Evolutionary conservation across 1,140 invertebrate genomes (phyloP).

Genomic region (Carcinoscorpius rotundicauda): DNA sequence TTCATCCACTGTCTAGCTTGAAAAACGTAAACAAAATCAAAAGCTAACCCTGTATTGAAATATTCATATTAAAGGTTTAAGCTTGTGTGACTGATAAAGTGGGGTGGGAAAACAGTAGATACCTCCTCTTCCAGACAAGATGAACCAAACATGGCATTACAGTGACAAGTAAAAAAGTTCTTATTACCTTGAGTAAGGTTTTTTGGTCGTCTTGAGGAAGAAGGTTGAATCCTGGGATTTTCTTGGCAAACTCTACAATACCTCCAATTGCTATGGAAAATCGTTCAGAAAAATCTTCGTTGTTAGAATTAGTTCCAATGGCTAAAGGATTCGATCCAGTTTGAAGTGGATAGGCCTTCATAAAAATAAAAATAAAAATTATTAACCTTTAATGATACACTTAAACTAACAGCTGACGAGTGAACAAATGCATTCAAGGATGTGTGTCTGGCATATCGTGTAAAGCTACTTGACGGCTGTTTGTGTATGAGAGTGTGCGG

Average conservation of each 20-base stretch:
- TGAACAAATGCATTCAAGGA: too few species aligned
- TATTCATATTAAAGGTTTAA: too few species aligned
- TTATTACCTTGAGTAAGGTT: constrained; percentile 65
- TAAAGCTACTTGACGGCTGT: too few species aligned
- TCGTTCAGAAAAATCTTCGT: constrained; percentile 74
- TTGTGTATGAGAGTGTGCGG: constrained; percentile 29
- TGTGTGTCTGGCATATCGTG: too few species aligned
- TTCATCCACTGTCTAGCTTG: too few species aligned
- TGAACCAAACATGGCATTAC: too few species aligned
- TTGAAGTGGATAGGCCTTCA: constrained; percentile 84
- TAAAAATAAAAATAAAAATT: constrained; percentile 33
- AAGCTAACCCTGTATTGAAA: neutral
- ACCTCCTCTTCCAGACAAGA: neutral
- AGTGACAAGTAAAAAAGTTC: too few species aligned
- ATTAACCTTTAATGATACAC: too few species aligned
- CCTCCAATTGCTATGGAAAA: constrained; percentile 90
- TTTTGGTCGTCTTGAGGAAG: constrained; percentile 92
- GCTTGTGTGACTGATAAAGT: too few species aligned
- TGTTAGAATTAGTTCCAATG: constrained; percentile 44
- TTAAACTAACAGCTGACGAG: too few species aligned
- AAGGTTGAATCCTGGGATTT: constrained; percentile 85
- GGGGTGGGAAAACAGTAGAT: too few species aligned
- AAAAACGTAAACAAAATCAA: too few species aligned
- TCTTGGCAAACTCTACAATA: constrained; percentile 91
- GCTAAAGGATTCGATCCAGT: constrained; percentile 49